These are phyloP conservation scores for Xylocopa sonorina DNA, from an alignment of 1,140 invertebrate species.

Conservation along the genomic window DNA sequence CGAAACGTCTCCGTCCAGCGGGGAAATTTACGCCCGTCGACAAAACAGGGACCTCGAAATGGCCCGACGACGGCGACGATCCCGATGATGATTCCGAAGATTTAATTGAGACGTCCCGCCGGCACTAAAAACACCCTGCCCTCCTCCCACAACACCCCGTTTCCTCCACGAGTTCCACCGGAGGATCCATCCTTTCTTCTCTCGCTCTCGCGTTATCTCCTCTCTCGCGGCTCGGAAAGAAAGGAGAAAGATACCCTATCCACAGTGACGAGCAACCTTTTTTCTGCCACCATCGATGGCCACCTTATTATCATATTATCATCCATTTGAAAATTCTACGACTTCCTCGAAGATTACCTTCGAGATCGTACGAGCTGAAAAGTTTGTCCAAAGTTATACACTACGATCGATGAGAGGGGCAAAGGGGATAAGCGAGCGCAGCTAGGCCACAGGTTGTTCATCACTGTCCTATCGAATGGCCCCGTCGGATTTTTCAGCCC, in stretches of 20 bases:
- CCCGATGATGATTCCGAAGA: constrained; percentile 66
- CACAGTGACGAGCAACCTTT: too few species aligned
- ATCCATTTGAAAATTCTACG: too few species aligned
- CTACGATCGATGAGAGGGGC: too few species aligned
- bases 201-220: background rate
- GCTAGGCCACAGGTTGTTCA: too few species aligned
- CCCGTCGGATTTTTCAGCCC: constrained; percentile 57
- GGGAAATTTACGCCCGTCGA: constrained; percentile 61
- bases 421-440: too few species aligned
- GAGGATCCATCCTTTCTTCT: background rate
- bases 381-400: too few species aligned
- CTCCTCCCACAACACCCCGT: background rate
- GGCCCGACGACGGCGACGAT: constrained; percentile 39
- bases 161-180: background rate
- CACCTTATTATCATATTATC: too few species aligned
- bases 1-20: constrained; percentile 41
- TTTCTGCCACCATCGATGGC: too few species aligned
- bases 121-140: constrained; percentile 60
- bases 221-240: constrained; percentile 12
- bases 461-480: constrained; percentile 12
- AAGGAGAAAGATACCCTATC: constrained; percentile 3
- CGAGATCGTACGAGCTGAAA: too few species aligned
- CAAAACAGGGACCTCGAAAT: constrained; percentile 39
- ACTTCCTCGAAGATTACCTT: too few species aligned
- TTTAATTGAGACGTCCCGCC: constrained; percentile 74